Evolutionary conservation across 2,113 vertebrate species (phyloP).

Genomic region (Rhizomys pruinosus): DNA sequence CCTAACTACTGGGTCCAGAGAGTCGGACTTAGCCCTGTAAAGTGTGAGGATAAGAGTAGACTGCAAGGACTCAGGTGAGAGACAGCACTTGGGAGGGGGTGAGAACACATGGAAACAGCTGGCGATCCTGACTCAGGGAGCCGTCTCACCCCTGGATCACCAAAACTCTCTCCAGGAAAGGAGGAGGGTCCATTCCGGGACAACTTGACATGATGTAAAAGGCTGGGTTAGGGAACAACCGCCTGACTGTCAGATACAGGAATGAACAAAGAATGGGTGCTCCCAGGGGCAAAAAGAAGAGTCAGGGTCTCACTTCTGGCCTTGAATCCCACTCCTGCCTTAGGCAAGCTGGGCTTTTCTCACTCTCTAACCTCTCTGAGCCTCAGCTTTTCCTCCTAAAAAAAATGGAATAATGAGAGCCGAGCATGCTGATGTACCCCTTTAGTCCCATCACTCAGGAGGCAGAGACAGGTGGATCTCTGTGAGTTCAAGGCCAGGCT

Average conservation of each 20-base stretch:
- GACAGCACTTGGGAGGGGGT: rapidly evolving
- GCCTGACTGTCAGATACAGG: background rate
- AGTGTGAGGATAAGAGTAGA: background rate
- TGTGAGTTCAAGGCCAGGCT: no score
- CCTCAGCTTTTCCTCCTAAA: background rate
- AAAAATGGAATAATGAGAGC: background rate
- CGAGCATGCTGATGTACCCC: no score
- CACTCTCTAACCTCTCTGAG: background rate
- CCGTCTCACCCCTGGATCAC: background rate
- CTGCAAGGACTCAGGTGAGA: background rate
- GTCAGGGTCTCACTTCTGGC: background rate
- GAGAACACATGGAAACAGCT: rapidly evolving
- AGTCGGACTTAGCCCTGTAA: background rate
- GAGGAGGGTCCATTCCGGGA: background rate
- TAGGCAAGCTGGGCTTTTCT: background rate
- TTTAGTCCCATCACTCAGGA: no score
- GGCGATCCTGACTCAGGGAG: background rate
- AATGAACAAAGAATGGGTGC: background rate
- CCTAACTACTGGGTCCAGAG: background rate
- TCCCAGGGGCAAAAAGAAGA: background rate
- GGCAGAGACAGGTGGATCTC: no score
- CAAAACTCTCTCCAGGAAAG: background rate
- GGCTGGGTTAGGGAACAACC: no score
- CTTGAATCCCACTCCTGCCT: background rate
- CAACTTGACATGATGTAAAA: background rate